Base-by-base conservation (phyloP, 2,888 invertebrate genomes). In the Synergus itoensis region DNA sequence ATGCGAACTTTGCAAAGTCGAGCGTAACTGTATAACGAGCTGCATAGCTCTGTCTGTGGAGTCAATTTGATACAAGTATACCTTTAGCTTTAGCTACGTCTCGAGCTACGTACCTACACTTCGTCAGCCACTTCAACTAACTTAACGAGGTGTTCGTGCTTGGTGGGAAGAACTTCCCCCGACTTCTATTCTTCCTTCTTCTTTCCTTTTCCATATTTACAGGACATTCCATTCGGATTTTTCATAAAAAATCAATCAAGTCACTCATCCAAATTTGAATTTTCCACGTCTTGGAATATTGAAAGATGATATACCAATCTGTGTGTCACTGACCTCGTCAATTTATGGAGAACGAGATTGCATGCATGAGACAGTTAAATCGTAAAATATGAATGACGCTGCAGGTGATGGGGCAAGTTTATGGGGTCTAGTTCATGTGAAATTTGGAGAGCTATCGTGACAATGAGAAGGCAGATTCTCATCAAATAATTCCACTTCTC, bases 371-470 rank as follows among this genome's bases (percentile, higher is more conserved):
- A 80, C 79, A 81, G 79, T 84, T 81, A 81, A 83, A 78, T 73
- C 81, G 79, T 77, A 77, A 77, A 81, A 83, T 77, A 80, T 67
- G 67, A 67, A 45, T 45, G 43, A 82, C 82, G 78, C 82, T 81
- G 81, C 82, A 83, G 80, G 84, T 82, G 84, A 84, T 83, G 77
- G 83, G 76, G 77, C 78, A 77, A 78, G 80, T 84, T 76, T 79
- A 40, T 67, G 79, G 60, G 53, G 60, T 57, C 60, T 62, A 69
- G 57, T 80, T 80, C 64, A 75, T 73, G 75, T 53, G 28, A 76
- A 36, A 64, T 57, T 76, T 69, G n/a, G 28, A 28, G 21, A 67
- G 21, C 43, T 14, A 21, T 45, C 12, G 16, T 63, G 14, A 21
- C 63, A 63, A 63, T 14, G 14, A 21, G 36, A 63, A 2, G 1